Percentiles rank a stretch among this genome's conserved stretches.
Evolutionary conservation across 2,113 vertebrate species (phyloP).

Genomic region (Dipodomys spectabilis): DNA sequence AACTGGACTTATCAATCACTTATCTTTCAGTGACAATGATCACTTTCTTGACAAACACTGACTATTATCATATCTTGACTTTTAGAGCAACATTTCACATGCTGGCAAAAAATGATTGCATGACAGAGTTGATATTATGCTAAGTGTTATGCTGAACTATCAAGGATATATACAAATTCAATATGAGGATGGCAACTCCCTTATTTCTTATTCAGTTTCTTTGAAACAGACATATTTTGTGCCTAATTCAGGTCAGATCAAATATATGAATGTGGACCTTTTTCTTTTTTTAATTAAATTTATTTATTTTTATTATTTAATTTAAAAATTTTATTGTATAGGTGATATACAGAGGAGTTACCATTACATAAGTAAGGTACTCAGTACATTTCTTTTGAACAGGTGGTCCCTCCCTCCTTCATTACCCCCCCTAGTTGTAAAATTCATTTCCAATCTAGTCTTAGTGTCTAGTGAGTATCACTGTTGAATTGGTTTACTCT

Average conservation of each 20-base stretch:
- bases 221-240: not conserved
- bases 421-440: too few relatives aligned
- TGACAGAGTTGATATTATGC: slow-evolving; percentile 29
- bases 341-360: too few relatives aligned
- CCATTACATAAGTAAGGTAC: too few relatives aligned
- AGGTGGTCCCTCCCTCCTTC: too few relatives aligned
- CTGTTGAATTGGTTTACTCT: too few relatives aligned
- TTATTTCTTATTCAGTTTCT: slow-evolving; percentile 42
- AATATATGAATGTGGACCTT: not conserved
- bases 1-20: slow-evolving; percentile 59
- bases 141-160: slow-evolving; percentile 6
- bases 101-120: slow-evolving; percentile 2
- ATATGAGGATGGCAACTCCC: not conserved
- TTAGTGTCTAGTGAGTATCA: too few relatives aligned
- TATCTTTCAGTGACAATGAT: slow-evolving; percentile 43
- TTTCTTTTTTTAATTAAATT: not conserved
- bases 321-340: too few relatives aligned
- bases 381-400: too few relatives aligned
- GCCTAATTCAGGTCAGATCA: not conserved
- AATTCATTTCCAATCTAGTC: too few relatives aligned
- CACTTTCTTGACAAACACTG: slow-evolving; percentile 56
- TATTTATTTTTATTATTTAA: too few relatives aligned
- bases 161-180: not conserved
- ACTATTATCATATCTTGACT: slow-evolving; percentile 47
- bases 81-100: slow-evolving; percentile 61